These are phyloP conservation scores for Chaetodon auriga DNA, from an alignment of 2,113 vertebrate species.

Conservation along the genomic window DNA sequence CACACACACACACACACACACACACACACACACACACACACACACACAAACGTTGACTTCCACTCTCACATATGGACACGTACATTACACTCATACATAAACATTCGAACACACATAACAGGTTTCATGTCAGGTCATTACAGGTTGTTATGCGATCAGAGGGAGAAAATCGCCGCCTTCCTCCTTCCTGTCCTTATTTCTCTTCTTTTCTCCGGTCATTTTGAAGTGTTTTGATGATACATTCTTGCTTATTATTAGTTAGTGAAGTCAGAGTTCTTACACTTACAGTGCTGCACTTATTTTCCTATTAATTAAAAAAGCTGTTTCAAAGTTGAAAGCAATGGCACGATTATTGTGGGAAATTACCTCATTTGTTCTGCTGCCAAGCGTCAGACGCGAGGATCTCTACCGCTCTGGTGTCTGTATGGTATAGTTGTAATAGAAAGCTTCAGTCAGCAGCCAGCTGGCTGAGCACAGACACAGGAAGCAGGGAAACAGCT, in stretches of 20 bases:
- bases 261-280: neutral
- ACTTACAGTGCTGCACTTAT: no score
- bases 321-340: neutral
- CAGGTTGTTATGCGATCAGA: conserved; percentile 27
- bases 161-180: conserved; percentile 38
- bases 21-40: conserved; percentile 4
- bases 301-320: neutral
- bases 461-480: neutral
- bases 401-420: neutral
- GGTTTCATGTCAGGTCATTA: conserved; percentile 37
- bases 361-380: neutral
- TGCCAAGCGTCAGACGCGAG: neutral
- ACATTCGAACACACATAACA: conserved; percentile 22
- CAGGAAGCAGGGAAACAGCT: neutral
- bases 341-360: neutral
- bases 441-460: neutral
- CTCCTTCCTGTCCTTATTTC: conserved; percentile 33
- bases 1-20: conserved; percentile 25
- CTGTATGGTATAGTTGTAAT: neutral
- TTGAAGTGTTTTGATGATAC: neutral
- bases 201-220: neutral
- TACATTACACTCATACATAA: conserved; percentile 1
- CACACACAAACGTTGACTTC: conserved; percentile 3
- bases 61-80: conserved; percentile 7
- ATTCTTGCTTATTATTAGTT: no score